These are phyloP conservation scores for Rissa tridactyla DNA, from an alignment of 2,113 vertebrate species.

Conservation along the genomic window DNA sequence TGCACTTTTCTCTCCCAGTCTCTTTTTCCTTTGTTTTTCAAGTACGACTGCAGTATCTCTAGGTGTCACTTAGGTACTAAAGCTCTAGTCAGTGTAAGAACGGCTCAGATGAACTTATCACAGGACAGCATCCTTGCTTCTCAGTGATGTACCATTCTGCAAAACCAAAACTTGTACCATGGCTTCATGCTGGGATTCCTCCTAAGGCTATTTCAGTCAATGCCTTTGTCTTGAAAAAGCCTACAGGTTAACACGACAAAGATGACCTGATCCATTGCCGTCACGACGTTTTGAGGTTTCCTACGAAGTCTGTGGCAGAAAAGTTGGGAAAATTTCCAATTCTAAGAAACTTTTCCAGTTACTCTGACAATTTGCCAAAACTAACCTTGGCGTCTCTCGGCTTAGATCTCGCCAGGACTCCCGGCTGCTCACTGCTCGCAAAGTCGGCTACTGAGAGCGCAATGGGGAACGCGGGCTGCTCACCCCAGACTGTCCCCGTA, in stretches of 20 bases:
- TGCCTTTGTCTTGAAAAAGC: background rate
- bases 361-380: background rate
- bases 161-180: background rate
- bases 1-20: background rate
- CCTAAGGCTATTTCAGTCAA: slow-evolving; percentile 23
- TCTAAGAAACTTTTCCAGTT: background rate
- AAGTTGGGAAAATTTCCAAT: background rate
- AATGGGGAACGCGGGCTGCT: rapidly evolving
- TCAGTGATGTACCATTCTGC: background rate
- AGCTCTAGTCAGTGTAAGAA: background rate
- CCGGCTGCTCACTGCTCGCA: background rate
- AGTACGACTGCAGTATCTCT: background rate
- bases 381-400: background rate
- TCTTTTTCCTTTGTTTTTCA: background rate
- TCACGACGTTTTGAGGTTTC: background rate
- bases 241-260: background rate
- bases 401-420: background rate
- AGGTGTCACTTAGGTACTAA: background rate
- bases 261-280: background rate
- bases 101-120: background rate
- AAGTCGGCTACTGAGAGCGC: background rate
- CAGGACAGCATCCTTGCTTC: background rate
- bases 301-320: background rate
- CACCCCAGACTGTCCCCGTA: background rate
- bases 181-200: background rate